Evolutionary conservation across 2,888 invertebrate genomes (phyloP).

Genomic region (Strigamia transsilvanica): DNA sequence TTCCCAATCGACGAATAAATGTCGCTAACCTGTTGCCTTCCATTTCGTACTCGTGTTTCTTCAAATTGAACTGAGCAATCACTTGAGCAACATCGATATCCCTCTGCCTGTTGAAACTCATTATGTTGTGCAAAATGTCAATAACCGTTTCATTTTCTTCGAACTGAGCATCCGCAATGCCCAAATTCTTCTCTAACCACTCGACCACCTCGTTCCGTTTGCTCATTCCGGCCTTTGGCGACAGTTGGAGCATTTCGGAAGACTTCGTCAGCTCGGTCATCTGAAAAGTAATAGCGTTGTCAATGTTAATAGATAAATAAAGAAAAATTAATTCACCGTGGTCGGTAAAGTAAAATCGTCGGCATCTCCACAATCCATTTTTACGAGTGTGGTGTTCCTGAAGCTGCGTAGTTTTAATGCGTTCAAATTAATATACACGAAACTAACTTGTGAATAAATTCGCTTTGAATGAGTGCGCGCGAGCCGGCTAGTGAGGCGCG

Average conservation of each 20-base stretch:
- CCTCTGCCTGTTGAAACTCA: not conserved
- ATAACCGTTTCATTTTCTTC: not conserved
- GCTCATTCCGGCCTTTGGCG: not conserved
- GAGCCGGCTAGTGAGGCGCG: too few species aligned
- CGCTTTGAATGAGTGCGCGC: too few species aligned
- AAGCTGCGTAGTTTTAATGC: too few species aligned
- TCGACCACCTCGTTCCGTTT: not conserved
- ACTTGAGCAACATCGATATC: not conserved
- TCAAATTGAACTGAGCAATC: not conserved
- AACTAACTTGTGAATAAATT: too few species aligned
- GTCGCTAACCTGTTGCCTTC: not conserved
- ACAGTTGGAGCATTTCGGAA: not conserved
- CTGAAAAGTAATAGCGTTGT: not conserved
- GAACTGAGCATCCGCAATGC: not conserved
- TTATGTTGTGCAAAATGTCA: not conserved
- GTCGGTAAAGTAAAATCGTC: not conserved
- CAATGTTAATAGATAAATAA: not conserved
- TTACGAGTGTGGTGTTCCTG: not conserved
- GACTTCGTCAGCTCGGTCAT: not conserved
- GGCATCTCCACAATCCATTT: not conserved
- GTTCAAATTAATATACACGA: too few species aligned
- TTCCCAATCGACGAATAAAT: not conserved
- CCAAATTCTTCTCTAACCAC: not conserved
- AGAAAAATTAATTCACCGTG: not conserved
- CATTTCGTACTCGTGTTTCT: constrained; percentile 19